Evolutionary conservation across 2,113 vertebrate genomes (phyloP).

Genomic region (Microtus ochrogaster): DNA sequence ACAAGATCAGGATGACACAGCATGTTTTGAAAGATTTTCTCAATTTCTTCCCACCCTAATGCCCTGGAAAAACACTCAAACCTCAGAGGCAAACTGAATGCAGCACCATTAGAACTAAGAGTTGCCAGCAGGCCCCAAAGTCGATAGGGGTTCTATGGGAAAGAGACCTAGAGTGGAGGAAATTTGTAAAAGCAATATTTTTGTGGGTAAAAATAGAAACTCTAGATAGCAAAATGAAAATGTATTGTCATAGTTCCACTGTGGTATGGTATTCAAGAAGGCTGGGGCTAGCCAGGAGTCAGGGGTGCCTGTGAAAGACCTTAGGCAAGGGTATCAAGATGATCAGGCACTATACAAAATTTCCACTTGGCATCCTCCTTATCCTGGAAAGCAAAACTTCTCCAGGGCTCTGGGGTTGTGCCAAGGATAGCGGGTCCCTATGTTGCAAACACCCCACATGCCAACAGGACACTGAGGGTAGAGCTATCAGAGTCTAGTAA

Average conservation of each 20-base stretch:
- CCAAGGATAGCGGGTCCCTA: background rate
- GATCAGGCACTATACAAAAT: background rate
- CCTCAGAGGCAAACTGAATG: background rate
- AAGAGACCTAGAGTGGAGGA: background rate
- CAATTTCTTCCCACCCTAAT: background rate
- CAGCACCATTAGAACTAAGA: background rate
- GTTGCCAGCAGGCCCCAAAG: background rate
- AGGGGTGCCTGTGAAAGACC: background rate
- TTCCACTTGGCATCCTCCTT: background rate
- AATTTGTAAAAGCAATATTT: background rate
- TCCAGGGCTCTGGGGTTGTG: background rate
- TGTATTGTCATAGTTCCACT: background rate
- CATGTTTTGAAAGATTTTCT: background rate
- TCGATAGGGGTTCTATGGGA: background rate
- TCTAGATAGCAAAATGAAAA: background rate
- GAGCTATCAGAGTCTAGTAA: background rate
- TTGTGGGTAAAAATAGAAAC: background rate
- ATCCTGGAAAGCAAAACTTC: background rate
- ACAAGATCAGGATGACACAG: background rate
- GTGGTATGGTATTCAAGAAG: background rate
- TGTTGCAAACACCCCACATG: background rate
- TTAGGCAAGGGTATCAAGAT: background rate
- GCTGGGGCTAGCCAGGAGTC: background rate
- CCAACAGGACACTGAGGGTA: background rate
- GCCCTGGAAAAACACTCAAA: background rate